A percentile compares a stretch with the other conserved stretches of the same genome.
phyloP scores from a whole-genome alignment of 2,888 invertebrate species.

The Troides aeacus region DNA sequence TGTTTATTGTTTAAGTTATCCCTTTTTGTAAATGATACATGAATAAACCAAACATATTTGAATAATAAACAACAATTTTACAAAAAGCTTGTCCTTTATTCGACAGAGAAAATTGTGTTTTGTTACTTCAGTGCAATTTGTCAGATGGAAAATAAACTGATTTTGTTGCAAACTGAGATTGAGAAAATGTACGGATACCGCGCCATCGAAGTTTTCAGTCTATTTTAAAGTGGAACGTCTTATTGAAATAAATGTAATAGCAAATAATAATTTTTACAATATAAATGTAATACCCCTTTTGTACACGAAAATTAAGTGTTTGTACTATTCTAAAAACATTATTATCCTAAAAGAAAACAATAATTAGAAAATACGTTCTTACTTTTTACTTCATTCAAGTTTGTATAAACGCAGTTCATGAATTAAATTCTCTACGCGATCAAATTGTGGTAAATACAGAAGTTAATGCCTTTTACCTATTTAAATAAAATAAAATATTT shows the following conservation, averaged over 20 bases:
- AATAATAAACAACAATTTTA: slow-evolving; percentile 36
- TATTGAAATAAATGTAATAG: slow-evolving; percentile 45
- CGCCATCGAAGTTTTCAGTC: slow-evolving; percentile 55
- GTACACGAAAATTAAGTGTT: background rate
- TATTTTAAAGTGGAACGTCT: slow-evolving; percentile 54
- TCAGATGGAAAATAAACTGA: slow-evolving; percentile 73
- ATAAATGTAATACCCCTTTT: background rate
- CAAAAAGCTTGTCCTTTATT: slow-evolving; percentile 43
- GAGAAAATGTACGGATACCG: slow-evolving; percentile 64
- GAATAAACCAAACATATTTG: background rate
- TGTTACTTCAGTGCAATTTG: slow-evolving; percentile 72
- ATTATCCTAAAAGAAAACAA: background rate
- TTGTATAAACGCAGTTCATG: too few relatives aligned
- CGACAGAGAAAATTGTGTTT: slow-evolving; percentile 65
- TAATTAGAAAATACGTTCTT: too few relatives aligned
- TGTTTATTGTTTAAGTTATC: background rate
- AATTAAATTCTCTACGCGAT: too few relatives aligned
- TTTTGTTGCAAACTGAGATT: slow-evolving; percentile 76
- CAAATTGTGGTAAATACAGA: too few relatives aligned
- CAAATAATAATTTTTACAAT: slow-evolving; percentile 5
- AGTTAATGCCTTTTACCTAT: too few relatives aligned
- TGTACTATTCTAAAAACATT: background rate
- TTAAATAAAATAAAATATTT: too few relatives aligned
- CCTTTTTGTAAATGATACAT: background rate
- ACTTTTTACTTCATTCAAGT: too few relatives aligned